Conservation (phyloP, 2,888 invertebrate species). For the Cataglyphis cursor region DNA sequence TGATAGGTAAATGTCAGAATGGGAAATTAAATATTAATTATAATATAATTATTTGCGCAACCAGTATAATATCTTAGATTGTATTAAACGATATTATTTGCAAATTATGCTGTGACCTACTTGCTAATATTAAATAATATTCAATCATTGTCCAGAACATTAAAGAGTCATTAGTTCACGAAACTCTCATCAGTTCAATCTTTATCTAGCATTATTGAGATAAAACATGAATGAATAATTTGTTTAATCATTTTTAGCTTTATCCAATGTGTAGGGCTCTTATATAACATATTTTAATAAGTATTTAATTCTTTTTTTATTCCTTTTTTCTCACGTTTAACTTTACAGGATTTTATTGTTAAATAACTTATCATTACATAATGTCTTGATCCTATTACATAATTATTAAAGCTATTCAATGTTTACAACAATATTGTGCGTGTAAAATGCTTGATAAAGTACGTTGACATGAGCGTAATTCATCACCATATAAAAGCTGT, state of each 20-base stretch:
- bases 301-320: neutral
- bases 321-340: neutral
- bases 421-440: conserved; percentile 29
- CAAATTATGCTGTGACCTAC: neutral
- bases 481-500: conserved; percentile 36
- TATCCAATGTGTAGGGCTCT: neutral
- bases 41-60: neutral
- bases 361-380: conserved; percentile 1
- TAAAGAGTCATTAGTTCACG: neutral
- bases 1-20: conserved; percentile 2
- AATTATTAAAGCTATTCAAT: conserved; percentile 20
- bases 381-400: conserved; percentile 1
- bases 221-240: neutral
- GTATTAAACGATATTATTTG: neutral
- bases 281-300: neutral
- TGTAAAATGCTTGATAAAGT: conserved; percentile 39
- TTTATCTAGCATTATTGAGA: neutral
- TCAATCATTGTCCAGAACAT: neutral
- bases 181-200: neutral
- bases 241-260: neutral
- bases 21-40: neutral
- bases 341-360: neutral
- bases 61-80: neutral
- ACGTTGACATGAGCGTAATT: conserved; percentile 12
- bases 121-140: neutral